Percentiles rank a stretch among this genome's conserved stretches.
Conservation (phyloP, 1,140 invertebrate species). For the Drosophila serrata region DNA sequence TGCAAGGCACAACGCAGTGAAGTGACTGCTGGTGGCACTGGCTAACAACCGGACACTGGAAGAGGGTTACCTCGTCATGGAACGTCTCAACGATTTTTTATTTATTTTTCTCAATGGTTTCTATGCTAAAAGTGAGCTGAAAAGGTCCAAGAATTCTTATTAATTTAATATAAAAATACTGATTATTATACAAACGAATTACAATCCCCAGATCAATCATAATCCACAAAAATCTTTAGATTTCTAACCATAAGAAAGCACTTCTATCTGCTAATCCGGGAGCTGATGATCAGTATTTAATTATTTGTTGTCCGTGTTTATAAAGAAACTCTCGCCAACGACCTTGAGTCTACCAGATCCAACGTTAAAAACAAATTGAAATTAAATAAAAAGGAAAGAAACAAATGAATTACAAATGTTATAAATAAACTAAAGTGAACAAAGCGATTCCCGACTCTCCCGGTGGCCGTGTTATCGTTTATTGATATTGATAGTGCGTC, state of each 20-base stretch:
- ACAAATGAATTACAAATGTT: conserved; percentile 22
- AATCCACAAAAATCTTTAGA: neutral
- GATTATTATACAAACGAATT: neutral
- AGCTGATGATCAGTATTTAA: neutral
- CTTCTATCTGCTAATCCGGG: too few relatives aligned
- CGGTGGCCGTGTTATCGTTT: conserved; percentile 58
- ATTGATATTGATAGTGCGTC: conserved; percentile 66
- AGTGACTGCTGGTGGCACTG: conserved; percentile 12
- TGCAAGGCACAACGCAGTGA: too few relatives aligned
- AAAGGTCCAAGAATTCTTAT: neutral
- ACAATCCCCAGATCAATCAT: neutral
- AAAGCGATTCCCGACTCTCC: conserved; percentile 1
- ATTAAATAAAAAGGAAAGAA: conserved; percentile 1
- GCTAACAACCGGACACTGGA: neutral
- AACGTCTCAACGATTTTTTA: neutral
- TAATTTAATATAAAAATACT: neutral
- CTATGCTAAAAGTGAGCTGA: neutral
- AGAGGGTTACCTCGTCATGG: conserved; percentile 9
- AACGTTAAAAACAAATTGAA: conserved; percentile 25
- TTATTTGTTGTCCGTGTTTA: conserved; percentile 6
- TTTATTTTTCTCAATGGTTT: neutral
- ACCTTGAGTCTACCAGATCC: conserved; percentile 53
- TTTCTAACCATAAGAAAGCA: too few relatives aligned
- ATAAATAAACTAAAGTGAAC: conserved; percentile 54
- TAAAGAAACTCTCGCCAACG: conserved; percentile 46